Evolutionary conservation across 2,113 vertebrate genomes (phyloP), one percentile per base, ranked within the genome.

Genomic region (Falcunculus frontatus): DNA sequence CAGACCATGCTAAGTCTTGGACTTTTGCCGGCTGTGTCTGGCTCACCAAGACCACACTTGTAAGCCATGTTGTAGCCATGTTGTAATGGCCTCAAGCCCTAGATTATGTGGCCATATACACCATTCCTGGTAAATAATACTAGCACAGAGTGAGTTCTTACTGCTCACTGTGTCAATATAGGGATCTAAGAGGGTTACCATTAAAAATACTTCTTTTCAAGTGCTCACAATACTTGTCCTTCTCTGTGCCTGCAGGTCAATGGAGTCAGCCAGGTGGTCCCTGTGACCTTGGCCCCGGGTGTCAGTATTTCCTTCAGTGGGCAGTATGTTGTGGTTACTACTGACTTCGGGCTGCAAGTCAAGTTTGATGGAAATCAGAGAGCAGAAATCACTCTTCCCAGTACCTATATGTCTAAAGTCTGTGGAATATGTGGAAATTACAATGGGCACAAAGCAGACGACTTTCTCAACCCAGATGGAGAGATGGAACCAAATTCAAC

Each of bases 381-480:
- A 85, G 84, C 70, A 72, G 94, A 96, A 86, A 95, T 96, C 37
- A 87, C 86, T 57, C 91, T 98, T 77, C 94, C 96, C 41, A 90
- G 84, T 52, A 83, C 33, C 26, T 97, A 88, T 12, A 87, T 35
- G 55, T 84, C 55, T 22, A 97, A 97, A 94, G 96, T 95, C 42
- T 98, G 97, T 14, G 96, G 95, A 64, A 96, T 97, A 27, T 96
- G 93, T 88, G 93, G 98, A 78, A 97, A 97, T 76, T 97, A 97
- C 60, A 96, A 97, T 1, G 97, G 94, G 11, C 20, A 78, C 32
- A 64, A 91, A 89, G 30, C 35, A 47, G 98, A 98, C 2, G 97
- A 98, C 49, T 98, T 98, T 72, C 90, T 97, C 60, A 98, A 97
- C 65, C 97, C 97, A 21, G 89, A 92, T 35, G 97, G 97, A 84